phyloP scores from a whole-genome alignment of 2,113 vertebrate genomes.

The Oriolus oriolus region DNA sequence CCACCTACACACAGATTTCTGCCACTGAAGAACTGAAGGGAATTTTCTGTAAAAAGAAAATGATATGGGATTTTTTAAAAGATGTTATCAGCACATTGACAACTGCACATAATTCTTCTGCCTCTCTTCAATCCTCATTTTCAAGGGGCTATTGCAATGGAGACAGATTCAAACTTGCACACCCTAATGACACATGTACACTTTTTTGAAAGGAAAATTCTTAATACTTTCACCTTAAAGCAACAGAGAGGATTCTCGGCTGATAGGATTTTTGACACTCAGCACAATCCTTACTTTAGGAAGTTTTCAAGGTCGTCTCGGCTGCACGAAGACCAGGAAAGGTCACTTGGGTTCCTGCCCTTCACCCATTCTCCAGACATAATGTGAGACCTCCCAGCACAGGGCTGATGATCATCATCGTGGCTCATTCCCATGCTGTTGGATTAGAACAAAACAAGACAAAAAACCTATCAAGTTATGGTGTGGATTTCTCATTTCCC shows the following conservation, averaged over 20 bases:
- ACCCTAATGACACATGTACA: neutral
- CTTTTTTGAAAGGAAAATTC: neutral
- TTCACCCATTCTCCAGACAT: conserved; percentile 99
- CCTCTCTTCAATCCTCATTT: neutral
- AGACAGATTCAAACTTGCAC: neutral
- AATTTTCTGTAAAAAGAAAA: neutral
- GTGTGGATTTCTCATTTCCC: neutral
- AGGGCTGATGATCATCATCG: conserved; percentile 88
- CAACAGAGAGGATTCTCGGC: neutral
- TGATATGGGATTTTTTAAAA: neutral
- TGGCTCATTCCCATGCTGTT: conserved; percentile 96
- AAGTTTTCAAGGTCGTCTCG: conserved; percentile 92
- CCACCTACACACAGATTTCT: neutral
- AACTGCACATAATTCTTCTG: neutral
- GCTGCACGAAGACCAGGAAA: conserved; percentile 96
- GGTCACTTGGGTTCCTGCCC: conserved; percentile 93
- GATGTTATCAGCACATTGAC: neutral
- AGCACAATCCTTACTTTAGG: conserved; percentile 81
- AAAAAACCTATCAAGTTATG: neutral
- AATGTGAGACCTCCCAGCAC: conserved; percentile 89
- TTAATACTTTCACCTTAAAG: neutral
- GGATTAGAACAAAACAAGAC: neutral
- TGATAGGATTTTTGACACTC: neutral
- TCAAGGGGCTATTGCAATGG: neutral
- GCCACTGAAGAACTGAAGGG: neutral